Conservation (phyloP, 2,888 invertebrate species). For the Mesoligia furuncula region DNA sequence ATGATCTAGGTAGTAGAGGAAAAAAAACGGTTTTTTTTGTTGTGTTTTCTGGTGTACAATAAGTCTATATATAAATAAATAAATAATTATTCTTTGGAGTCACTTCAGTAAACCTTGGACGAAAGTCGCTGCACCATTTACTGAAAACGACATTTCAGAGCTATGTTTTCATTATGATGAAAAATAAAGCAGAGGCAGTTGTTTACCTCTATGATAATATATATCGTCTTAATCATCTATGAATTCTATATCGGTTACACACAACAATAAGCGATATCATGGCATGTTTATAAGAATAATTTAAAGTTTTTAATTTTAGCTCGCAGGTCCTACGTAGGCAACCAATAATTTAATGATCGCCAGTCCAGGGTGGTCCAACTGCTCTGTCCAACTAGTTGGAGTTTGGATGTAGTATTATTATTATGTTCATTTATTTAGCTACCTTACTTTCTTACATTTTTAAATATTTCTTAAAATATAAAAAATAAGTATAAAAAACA, state of each 20-base stretch:
- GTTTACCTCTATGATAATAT: neutral
- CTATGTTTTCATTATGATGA: too few relatives aligned
- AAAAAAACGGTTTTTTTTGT: too few relatives aligned
- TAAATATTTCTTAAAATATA: too few relatives aligned
- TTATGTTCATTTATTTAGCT: too few relatives aligned
- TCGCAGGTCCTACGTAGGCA: neutral
- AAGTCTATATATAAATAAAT: too few relatives aligned
- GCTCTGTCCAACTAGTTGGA: too few relatives aligned
- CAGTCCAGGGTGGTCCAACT: too few relatives aligned
- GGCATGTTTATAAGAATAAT: neutral
- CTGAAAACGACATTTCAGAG: neutral
- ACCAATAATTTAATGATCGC: slow-evolving; percentile 21
- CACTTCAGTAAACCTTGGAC: neutral
- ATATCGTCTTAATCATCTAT: neutral
- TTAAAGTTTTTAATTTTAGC: neutral
- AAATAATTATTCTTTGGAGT: neutral
- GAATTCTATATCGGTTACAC: neutral
- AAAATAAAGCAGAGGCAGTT: neutral
- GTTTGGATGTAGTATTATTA: slow-evolving; percentile 15
- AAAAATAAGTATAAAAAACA: too few relatives aligned
- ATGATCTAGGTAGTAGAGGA: neutral
- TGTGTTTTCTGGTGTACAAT: too few relatives aligned
- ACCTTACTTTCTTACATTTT: too few relatives aligned
- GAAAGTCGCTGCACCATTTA: neutral
- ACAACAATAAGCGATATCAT: neutral